Evolutionary conservation across 2,888 invertebrate species (phyloP).

Genomic region (Aphodius sticticus): DNA sequence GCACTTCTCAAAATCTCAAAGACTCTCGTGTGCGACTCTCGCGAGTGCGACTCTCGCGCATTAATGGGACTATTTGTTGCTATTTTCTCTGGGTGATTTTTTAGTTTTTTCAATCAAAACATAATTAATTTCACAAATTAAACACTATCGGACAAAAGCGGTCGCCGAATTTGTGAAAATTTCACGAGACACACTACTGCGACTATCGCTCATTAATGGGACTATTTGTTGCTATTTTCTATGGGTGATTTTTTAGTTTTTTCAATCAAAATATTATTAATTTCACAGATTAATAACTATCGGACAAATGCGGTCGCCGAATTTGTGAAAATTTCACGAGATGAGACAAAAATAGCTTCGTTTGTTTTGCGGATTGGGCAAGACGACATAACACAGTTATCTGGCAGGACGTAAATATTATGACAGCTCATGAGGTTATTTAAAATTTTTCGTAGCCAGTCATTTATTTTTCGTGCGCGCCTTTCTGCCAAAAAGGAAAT

Average conservation of each 20-base stretch:
- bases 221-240: background rate
- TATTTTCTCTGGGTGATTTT: background rate
- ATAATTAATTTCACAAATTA: background rate
- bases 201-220: too few species aligned
- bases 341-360: background rate
- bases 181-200: background rate
- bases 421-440: background rate
- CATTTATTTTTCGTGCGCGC: background rate
- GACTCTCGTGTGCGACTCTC: too few species aligned
- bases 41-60: too few species aligned
- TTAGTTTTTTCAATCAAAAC: background rate
- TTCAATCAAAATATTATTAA: background rate
- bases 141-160: background rate
- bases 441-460: background rate
- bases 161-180: background rate
- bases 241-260: background rate
- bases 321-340: background rate
- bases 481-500: too few species aligned
- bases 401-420: background rate
- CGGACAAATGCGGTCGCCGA: background rate
- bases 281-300: background rate
- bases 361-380: background rate
- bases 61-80: background rate
- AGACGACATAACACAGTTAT: constrained; percentile 4
- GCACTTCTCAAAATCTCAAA: too few species aligned